phyloP scores from a whole-genome alignment of 2,888 invertebrate genomes.

The Stenoptilia bipunctidactyla region DNA sequence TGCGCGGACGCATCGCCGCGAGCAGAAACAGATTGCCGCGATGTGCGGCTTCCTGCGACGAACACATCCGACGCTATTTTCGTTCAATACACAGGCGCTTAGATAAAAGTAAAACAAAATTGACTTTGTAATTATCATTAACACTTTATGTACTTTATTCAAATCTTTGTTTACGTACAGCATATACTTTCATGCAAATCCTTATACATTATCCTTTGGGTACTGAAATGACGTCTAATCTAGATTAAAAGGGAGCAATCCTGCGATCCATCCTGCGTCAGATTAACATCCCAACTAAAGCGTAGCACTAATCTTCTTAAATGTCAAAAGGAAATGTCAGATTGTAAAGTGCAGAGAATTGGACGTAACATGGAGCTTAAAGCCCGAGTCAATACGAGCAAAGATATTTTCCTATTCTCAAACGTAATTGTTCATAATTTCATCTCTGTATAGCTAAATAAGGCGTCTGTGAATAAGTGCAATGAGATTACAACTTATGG shows the following conservation, averaged over 20 bases:
- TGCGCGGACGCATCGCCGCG: conserved; percentile 20
- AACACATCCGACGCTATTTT: conserved; percentile 28
- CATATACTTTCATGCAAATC: not conserved
- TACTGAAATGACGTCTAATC: conserved; percentile 17
- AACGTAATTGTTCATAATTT: too few species aligned
- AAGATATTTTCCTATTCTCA: not conserved
- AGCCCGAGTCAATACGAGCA: conserved; percentile 37
- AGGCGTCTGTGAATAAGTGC: not conserved
- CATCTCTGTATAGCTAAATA: too few species aligned
- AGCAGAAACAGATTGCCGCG: conserved; percentile 34
- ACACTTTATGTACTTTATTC: too few species aligned
- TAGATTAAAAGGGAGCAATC: conserved; percentile 59
- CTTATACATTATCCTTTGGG: not conserved
- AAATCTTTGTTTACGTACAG: too few species aligned
- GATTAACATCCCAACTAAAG: conserved; percentile 62
- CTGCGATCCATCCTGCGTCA: conserved; percentile 61
- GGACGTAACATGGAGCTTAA: conserved; percentile 50
- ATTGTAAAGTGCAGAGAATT: conserved; percentile 61
- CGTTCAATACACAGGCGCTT: not conserved
- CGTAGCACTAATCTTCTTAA: conserved; percentile 68
- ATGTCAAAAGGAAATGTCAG: conserved; percentile 72
- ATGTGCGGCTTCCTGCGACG: conserved; percentile 43
- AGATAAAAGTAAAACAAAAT: too few species aligned
- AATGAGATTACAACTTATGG: not conserved
- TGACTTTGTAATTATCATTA: too few species aligned